Evolutionary conservation across 2,888 invertebrate species (phyloP), one percentile per base, ranked within the genome.

Genomic region (Drosophila suboccidentalis): DNA sequence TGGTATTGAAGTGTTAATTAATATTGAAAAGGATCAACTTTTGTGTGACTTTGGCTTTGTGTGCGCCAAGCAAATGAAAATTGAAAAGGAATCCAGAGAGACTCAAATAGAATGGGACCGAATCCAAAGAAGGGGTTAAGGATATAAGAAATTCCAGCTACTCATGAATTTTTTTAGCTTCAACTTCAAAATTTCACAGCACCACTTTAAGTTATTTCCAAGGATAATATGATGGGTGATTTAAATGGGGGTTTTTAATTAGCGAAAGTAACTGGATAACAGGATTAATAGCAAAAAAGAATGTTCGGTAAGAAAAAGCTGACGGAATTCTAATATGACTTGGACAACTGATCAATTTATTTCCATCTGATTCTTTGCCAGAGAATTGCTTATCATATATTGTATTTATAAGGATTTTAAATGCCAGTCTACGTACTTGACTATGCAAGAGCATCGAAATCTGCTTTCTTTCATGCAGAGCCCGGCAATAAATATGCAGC

Each of bases 1-100:
- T 86, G 90, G 90, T 90, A 90, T 90, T 89, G 90, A 91, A 91
- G 91, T 91, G 91, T 91, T 91, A 91, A 91, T 91, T 91, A 91
- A 91, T 91, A 91, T 91, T 91, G 91, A 91, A 91, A 91, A 89
- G 90, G 89, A 91, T 89, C 85, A 91, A 91, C 82, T 91, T 91
- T 90, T 82, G 78, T 85, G 71, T 80, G 86, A 87, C 90, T 91
- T 89, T 78, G 67, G 71, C 80, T 72, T 78, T 80, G 81, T 75
- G 53, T 62, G 72, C 55, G 61, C 58, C 79, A 51, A 55, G 65
- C 81, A 83, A 88, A 88, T 80, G 72, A 78, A 76, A 78, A 82
- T 82, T 84, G 82, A 82, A 84, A 83, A 84, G 82, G 76, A 78
- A 78, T 77, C 66, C 72, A 59, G 57, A 22, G 63, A 62, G 75